Percentiles rank a stretch among this genome's conserved stretches.
phyloP scores from a whole-genome alignment of 2,888 invertebrate genomes.

The Drosophila flavopinicola region DNA sequence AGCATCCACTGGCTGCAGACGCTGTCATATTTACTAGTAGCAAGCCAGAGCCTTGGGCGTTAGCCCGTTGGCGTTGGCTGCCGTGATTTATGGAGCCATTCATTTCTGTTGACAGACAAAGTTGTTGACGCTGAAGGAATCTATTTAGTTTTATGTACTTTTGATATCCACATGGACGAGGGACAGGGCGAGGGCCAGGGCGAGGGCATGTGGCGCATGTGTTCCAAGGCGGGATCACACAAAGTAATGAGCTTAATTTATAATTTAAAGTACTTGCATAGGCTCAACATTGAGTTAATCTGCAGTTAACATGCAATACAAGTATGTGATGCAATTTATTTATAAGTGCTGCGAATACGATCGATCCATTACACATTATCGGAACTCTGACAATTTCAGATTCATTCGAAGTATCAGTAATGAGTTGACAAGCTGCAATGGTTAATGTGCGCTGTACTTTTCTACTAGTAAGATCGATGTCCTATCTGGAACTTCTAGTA shows the following conservation, averaged over 20 bases:
- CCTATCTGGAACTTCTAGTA: no score
- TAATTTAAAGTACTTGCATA: conserved; percentile 43
- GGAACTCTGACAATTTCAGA: conserved; percentile 56
- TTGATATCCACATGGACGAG: conserved; percentile 52
- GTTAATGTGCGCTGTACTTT: background rate
- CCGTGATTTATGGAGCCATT: conserved; percentile 83
- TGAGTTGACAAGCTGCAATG: background rate
- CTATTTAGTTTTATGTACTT: conserved; percentile 77
- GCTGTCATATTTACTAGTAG: conserved; percentile 69
- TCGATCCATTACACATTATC: conserved; percentile 75
- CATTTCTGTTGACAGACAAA: conserved; percentile 83
- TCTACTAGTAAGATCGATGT: no score
- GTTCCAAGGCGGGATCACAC: conserved; percentile 19
- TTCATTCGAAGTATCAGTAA: conserved; percentile 10
- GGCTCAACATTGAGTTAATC: conserved; percentile 19
- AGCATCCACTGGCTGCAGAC: conserved; percentile 30
- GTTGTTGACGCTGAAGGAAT: conserved; percentile 81
- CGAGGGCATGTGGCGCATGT: conserved; percentile 4
- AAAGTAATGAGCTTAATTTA: conserved; percentile 69
- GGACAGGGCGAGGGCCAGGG: conserved; percentile 8
- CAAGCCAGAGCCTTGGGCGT: conserved; percentile 19
- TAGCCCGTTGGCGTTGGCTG: conserved; percentile 63
- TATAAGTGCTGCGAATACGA: conserved; percentile 30
- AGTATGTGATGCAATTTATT: conserved; percentile 52
- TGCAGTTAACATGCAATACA: conserved; percentile 11